Base-by-base conservation (phyloP, 1,140 invertebrate genomes). In the Ridgeia piscesae region DNA sequence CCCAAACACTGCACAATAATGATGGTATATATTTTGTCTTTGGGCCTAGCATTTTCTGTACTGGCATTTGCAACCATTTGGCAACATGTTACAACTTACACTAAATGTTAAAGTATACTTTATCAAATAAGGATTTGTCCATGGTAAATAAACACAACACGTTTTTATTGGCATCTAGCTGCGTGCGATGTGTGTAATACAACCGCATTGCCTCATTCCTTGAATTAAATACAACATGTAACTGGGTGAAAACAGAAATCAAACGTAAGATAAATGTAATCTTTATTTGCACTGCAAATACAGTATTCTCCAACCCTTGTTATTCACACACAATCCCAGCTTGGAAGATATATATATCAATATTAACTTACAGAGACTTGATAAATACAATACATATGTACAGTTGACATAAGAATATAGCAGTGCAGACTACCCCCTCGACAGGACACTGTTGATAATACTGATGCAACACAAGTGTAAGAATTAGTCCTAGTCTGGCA, bases 241-340 rank as follows among this genome's bases (percentile, higher is more conserved):
- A 8, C 14, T 77, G 27, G 27, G 4, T 2, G 27, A 77, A 77
- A 77, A 8, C 27, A 77, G 58, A 21, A 77, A 77, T 21, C 58
- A 77, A 77, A 77, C 2, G 58, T 77, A 77, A 14, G 58, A 77
- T 77, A 77, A 77, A 77, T 77, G 58, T 77, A 77, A 77, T 77
- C 58, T 77, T 77, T 77, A 77, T 77, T 77, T 77, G 58, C 58
- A 77, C 58, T 77, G 58, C 58, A 77, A 77, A 77, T 77, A 77
- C 27, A 21, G 58, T 77, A 77, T 77, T 77, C 58, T 77, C 58
- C 8, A 77, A 21, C 27, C 2, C 27, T 77, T 77, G 27, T 21
- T 21, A 77, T 77, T 77, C 58, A 77, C 58, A 77, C 58, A 77
- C 58, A 77, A 17, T 77, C 58, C 58, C 58, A 77, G 58, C 58